Conservation (phyloP, 1,140 invertebrate genomes). For the Anastrepha obliqua region DNA sequence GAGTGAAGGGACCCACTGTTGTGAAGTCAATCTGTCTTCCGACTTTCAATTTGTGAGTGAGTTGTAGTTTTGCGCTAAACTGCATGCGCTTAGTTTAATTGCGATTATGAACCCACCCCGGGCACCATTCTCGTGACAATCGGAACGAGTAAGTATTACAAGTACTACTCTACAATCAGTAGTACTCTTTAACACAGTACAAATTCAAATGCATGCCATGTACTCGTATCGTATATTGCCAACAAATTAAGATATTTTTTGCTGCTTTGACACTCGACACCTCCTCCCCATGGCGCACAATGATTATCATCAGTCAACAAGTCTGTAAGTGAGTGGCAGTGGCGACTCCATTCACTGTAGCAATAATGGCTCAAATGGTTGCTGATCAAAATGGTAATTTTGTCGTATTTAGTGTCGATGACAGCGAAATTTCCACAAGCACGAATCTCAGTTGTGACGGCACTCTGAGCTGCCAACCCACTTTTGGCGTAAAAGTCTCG, state of each 20-base stretch:
- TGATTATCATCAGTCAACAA: constrained; percentile 15
- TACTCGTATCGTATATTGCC: neutral
- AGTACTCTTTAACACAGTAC: neutral
- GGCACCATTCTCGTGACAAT: neutral
- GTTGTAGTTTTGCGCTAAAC: constrained; percentile 20
- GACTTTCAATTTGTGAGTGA: neutral
- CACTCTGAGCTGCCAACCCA: neutral
- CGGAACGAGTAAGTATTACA: neutral
- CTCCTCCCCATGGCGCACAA: neutral
- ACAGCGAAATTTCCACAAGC: constrained; percentile 19
- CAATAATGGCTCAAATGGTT: constrained; percentile 22
- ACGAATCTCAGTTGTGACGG: neutral
- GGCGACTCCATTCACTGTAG: neutral
- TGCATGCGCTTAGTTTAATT: neutral
- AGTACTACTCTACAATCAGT: neutral
- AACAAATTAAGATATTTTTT: constrained; percentile 47
- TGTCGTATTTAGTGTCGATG: constrained; percentile 38
- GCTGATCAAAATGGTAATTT: constrained; percentile 38
- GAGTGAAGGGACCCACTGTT: constrained; percentile 4
- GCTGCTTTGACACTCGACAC: constrained; percentile 30
- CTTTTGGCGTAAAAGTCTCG: neutral
- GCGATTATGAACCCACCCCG: neutral
- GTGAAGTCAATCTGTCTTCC: neutral
- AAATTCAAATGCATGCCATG: constrained; percentile 26
- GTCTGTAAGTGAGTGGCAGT: constrained; percentile 6